These are phyloP conservation scores for Cynaeus angustus DNA, from an alignment of 2,888 invertebrate genomes.

Conservation along the genomic window DNA sequence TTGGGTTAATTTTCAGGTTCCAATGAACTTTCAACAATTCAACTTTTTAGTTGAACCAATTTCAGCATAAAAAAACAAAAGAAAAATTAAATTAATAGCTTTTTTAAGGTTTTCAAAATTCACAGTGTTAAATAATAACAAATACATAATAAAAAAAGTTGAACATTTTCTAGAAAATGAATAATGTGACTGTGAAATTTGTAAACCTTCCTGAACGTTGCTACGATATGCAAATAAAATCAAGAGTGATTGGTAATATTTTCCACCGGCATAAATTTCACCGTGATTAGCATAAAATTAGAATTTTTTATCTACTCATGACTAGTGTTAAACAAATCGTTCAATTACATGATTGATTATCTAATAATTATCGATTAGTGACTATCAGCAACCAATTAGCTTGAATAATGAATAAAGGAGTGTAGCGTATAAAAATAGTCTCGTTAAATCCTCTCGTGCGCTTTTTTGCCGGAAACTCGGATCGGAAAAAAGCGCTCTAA, in stretches of 20 bases:
- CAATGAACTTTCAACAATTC: no score
- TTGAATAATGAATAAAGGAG: slow-evolving; percentile 35
- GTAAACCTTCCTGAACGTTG: no score
- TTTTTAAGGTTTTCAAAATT: no score
- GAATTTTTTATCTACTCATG: slow-evolving; percentile 28
- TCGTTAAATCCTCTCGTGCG: slow-evolving; percentile 20
- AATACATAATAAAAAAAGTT: no score
- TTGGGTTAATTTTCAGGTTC: no score
- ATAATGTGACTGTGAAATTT: background rate
- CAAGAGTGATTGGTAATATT: slow-evolving; percentile 24
- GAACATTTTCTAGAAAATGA: no score
- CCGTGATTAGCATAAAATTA: slow-evolving; percentile 32
- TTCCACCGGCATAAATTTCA: slow-evolving; percentile 27
- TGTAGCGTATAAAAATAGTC: slow-evolving; percentile 2
- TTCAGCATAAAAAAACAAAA: no score
- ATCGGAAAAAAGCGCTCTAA: slow-evolving; percentile 28
- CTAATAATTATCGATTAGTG: slow-evolving; percentile 25
- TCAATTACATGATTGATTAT: slow-evolving; percentile 32
- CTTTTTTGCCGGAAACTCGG: slow-evolving; percentile 43
- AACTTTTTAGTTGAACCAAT: no score
- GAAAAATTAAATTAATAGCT: no score
- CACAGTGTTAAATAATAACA: no score
- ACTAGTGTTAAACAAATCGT: slow-evolving; percentile 28
- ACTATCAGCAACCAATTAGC: slow-evolving; percentile 34
- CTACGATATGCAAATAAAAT: slow-evolving; percentile 30